phyloP scores from a whole-genome alignment of 2,888 invertebrate genomes.

The Dermolepida albohirtum region DNA sequence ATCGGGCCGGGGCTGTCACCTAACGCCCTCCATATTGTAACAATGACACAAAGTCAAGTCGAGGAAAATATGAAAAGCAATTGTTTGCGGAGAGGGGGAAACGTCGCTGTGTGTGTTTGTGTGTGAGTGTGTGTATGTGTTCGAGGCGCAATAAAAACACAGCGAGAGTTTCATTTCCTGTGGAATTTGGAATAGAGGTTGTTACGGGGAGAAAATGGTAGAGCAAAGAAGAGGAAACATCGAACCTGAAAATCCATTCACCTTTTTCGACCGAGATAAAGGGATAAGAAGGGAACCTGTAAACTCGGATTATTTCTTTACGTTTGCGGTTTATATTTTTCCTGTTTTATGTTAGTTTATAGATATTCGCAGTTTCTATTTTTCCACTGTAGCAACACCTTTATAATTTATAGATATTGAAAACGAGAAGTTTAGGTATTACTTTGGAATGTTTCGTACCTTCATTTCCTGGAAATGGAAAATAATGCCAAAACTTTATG shows the following conservation, averaged over 20 bases:
- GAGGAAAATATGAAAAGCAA: conserved; percentile 35
- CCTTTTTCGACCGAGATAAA: conserved; percentile 16
- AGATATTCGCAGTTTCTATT: neutral
- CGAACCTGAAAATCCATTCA: conserved; percentile 30
- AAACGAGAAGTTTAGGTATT: too few relatives aligned
- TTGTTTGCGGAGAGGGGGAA: conserved; percentile 21
- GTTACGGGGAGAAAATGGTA: too few relatives aligned
- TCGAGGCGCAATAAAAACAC: conserved; percentile 18
- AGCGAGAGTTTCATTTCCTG: conserved; percentile 28
- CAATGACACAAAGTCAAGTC: conserved; percentile 13
- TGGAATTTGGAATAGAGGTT: conserved; percentile 10
- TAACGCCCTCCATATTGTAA: conserved; percentile 8
- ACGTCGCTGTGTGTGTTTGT: too few relatives aligned
- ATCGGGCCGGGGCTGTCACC: neutral
- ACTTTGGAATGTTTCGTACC: too few relatives aligned
- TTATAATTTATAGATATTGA: too few relatives aligned
- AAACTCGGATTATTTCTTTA: conserved; percentile 10
- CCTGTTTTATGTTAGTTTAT: conserved; percentile 4
- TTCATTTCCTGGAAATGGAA: too few relatives aligned
- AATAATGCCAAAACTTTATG: too few relatives aligned
- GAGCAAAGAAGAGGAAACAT: conserved; percentile 1
- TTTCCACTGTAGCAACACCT: neutral
- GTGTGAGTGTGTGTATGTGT: too few relatives aligned
- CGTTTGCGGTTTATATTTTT: neutral
- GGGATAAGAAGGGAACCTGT: conserved; percentile 7